These are phyloP conservation scores for Hydrochoerus hydrochaeris DNA, from an alignment of 2,113 vertebrate genomes.

Conservation along the genomic window DNA sequence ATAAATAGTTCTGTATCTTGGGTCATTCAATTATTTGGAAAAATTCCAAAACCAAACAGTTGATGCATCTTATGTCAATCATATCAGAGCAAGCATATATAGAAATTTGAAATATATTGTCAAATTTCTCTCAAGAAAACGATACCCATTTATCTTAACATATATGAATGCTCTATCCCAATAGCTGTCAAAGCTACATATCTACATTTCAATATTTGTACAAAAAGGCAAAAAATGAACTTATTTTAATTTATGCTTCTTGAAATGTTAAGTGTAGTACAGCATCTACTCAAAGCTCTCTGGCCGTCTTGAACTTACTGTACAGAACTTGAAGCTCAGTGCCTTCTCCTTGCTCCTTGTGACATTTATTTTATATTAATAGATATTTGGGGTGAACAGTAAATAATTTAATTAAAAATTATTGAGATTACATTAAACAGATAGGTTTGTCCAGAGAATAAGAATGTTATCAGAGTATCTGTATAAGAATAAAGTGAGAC, in stretches of 20 bases:
- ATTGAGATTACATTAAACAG: not conserved
- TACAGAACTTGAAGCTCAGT: not conserved
- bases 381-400: not conserved
- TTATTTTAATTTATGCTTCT: slow-evolving; percentile 28
- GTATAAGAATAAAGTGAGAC: not conserved
- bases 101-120: not conserved
- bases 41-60: not conserved
- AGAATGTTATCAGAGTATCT: not conserved
- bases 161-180: not conserved
- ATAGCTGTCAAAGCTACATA: not conserved
- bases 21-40: slow-evolving; percentile 28
- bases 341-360: not conserved
- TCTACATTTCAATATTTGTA: not conserved
- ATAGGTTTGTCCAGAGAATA: not conserved
- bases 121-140: slow-evolving; percentile 20
- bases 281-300: not conserved
- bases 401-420: slow-evolving; percentile 5
- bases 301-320: not conserved
- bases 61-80: not conserved
- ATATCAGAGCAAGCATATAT: not conserved
- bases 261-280: not conserved
- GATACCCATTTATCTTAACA: not conserved
- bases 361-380: not conserved
- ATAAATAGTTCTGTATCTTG: not conserved
- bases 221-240: not conserved